Percentiles rank a stretch among this genome's conserved stretches.
Conservation (phyloP, 2,888 invertebrate genomes). For the Drosophila aldrichi region DNA sequence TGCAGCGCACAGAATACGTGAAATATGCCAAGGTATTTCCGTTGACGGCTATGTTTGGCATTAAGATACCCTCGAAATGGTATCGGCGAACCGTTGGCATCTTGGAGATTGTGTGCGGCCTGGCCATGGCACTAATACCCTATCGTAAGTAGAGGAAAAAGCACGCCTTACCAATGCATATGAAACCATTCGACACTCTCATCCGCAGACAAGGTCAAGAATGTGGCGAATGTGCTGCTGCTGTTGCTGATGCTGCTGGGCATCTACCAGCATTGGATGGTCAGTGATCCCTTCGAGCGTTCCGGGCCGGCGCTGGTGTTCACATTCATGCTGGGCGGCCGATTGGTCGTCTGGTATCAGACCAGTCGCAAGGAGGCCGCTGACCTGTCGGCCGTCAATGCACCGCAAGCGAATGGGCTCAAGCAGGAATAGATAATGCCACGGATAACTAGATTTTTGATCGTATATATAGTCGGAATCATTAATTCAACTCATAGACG, state of each 20-base stretch:
- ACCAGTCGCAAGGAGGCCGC: constrained; percentile 87
- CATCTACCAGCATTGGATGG: constrained; percentile 96
- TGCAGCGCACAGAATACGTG: constrained; percentile 96
- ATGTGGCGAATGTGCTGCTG: constrained; percentile 94
- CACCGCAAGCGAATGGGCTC: constrained; percentile 88
- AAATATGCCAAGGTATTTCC: constrained; percentile 98
- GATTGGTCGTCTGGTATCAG: constrained; percentile 93
- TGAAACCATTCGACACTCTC: background rate
- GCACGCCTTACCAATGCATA: background rate
- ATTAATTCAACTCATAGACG: constrained; percentile 42
- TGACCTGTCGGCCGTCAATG: constrained; percentile 85
- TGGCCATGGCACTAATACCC: constrained; percentile 93
- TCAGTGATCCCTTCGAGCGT: constrained; percentile 96
- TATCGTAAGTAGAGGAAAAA: constrained; percentile 88
- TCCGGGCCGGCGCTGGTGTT: constrained; percentile 96
- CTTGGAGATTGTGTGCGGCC: constrained; percentile 93
- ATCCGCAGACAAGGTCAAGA: constrained; percentile 92
- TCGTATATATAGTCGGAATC: constrained; percentile 44
- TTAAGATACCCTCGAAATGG: constrained; percentile 97
- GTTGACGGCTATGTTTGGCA: constrained; percentile 91
- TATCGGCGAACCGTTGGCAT: constrained; percentile 93
- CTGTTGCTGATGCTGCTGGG: constrained; percentile 94
- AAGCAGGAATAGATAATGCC: constrained; percentile 87
- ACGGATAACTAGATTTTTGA: constrained; percentile 7
- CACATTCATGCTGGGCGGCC: constrained; percentile 95